Percentiles rank a stretch among this genome's conserved stretches.
Evolutionary conservation across 2,113 vertebrate species (phyloP).

Genomic region (Lagopus muta): DNA sequence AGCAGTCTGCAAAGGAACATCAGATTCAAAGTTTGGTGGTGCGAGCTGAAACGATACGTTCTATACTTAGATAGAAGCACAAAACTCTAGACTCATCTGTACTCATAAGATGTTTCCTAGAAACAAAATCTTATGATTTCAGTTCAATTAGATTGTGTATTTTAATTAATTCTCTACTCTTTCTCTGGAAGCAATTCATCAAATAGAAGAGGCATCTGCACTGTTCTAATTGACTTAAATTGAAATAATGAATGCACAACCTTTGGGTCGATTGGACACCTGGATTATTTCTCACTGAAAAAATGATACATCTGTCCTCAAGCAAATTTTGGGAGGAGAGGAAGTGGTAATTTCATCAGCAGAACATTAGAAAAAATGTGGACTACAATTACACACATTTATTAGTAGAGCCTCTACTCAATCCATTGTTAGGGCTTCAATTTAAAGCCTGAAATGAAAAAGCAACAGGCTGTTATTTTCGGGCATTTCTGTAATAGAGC

Average conservation of each 20-base stretch:
- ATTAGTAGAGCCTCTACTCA: background rate
- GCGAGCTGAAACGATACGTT: background rate
- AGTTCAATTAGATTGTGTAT: constrained; percentile 17
- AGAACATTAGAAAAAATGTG: background rate
- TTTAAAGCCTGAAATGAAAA: background rate
- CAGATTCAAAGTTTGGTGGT: constrained; percentile 4
- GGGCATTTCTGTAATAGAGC: background rate
- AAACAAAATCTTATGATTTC: constrained; percentile 47
- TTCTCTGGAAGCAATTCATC: constrained; percentile 35
- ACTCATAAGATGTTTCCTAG: constrained; percentile 48
- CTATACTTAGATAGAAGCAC: constrained; percentile 10
- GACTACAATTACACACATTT: background rate
- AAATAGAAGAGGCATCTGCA: constrained; percentile 44
- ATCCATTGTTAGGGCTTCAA: background rate
- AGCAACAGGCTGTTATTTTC: background rate
- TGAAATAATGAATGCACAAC: constrained; percentile 21
- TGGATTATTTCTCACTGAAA: constrained; percentile 47
- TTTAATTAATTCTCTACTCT: constrained; percentile 58
- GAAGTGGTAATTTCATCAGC: constrained; percentile 9
- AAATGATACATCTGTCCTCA: constrained; percentile 16
- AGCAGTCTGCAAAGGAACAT: constrained; percentile 16
- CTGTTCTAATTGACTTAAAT: constrained; percentile 8
- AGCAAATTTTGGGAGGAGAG: background rate
- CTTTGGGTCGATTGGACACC: constrained; percentile 15
- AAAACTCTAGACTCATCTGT: constrained; percentile 26